Evolutionary conservation across 64 coral and sea anemone genomes (phyloP).

Genomic region (Actinia tenebrosa): DNA sequence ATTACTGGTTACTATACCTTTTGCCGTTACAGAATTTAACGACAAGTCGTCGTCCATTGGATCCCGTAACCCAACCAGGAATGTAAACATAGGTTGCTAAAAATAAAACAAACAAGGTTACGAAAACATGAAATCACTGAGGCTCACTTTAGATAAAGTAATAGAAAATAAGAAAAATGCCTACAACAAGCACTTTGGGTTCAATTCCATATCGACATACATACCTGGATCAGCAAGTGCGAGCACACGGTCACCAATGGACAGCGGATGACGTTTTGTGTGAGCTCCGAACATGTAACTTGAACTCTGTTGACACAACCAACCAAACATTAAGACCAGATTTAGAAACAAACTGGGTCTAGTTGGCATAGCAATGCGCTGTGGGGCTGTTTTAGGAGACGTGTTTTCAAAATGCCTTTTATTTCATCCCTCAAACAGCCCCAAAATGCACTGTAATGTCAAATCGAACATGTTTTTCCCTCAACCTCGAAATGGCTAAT

Average conservation of each 20-base stretch:
- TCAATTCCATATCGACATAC: neutral
- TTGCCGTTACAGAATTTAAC: constrained; percentile 97
- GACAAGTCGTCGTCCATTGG: constrained; percentile 74
- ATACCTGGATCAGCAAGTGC: constrained; percentile 87
- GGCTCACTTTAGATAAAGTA: neutral
- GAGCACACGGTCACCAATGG: constrained; percentile 82
- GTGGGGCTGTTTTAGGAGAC: too few species aligned
- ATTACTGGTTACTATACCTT: constrained; percentile 41
- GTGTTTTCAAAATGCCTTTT: too few species aligned
- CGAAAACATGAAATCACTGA: neutral
- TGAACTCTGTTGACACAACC: constrained; percentile 52
- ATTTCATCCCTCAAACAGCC: too few species aligned
- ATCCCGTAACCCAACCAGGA: constrained; percentile 84
- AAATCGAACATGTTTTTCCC: too few species aligned
- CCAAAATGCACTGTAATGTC: too few species aligned
- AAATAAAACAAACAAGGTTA: constrained; percentile 8
- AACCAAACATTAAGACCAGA: neutral
- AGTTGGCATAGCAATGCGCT: too few species aligned
- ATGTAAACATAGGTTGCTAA: constrained; percentile 71
- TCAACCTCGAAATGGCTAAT: too few species aligned
- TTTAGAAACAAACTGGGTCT: too few species aligned
- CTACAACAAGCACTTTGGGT: too few species aligned
- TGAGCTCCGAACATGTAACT: constrained; percentile 97
- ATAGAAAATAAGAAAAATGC: neutral
- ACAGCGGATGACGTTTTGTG: constrained; percentile 87